Conservation (phyloP, 2,113 vertebrate genomes). For the Regulus satrapa region DNA sequence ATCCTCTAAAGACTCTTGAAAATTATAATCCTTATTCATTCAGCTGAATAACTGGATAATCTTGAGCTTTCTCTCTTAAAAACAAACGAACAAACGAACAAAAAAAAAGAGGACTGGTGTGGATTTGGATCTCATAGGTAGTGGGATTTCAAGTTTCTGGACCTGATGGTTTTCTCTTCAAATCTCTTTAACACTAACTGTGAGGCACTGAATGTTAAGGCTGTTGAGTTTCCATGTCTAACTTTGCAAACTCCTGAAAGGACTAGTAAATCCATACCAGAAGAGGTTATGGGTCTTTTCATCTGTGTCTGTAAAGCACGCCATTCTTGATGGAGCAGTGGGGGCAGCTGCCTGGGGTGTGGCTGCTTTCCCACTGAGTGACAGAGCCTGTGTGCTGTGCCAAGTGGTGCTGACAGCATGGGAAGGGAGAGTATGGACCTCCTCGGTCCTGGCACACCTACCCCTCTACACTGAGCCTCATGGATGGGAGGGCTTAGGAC, state of each 20-base stretch:
- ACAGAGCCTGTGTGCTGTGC: fast-evolving
- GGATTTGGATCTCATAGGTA: background rate
- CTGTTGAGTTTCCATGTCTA: background rate
- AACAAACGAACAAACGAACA: no score
- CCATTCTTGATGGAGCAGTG: background rate
- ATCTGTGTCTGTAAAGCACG: background rate
- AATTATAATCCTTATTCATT: background rate
- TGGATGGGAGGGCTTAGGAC: background rate
- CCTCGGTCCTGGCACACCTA: background rate
- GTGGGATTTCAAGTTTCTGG: background rate
- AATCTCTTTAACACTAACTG: background rate
- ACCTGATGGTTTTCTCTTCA: background rate
- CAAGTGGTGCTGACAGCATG: fast-evolving
- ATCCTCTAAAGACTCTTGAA: background rate
- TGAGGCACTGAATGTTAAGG: background rate
- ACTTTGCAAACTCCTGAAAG: background rate
- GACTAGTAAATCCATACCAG: background rate
- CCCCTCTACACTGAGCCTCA: fast-evolving
- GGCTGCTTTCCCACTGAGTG: fast-evolving
- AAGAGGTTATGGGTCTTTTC: background rate
- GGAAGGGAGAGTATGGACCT: background rate
- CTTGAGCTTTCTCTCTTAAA: background rate
- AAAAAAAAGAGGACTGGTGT: background rate
- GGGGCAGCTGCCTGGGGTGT: background rate
- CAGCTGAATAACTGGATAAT: background rate